These are phyloP conservation scores for Hemithea aestivaria DNA, from an alignment of 2,888 invertebrate genomes.

Conservation along the genomic window DNA sequence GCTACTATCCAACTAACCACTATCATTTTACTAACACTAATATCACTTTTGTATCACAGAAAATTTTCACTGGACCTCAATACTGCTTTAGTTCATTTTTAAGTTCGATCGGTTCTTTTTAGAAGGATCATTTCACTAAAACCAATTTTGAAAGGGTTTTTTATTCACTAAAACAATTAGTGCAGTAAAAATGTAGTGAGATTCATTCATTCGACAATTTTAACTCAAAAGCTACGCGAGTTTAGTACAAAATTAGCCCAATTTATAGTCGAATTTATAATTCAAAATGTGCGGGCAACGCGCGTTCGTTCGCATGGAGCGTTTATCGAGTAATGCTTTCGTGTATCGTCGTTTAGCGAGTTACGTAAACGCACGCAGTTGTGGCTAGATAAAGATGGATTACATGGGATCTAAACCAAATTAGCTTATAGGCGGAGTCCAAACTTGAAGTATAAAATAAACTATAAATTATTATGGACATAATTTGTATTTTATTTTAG, in stretches of 20 bases:
- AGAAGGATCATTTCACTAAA: too few species aligned
- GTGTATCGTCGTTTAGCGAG: conserved; percentile 21
- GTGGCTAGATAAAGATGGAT: conserved; percentile 42
- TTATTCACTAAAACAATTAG: too few species aligned
- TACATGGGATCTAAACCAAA: conserved; percentile 10
- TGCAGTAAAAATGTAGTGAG: too few species aligned
- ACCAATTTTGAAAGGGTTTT: too few species aligned
- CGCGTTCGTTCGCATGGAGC: conserved; percentile 29
- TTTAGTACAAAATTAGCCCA: too few species aligned
- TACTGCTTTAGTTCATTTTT: neutral
- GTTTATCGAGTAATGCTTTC: conserved; percentile 28
- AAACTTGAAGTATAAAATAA: too few species aligned
- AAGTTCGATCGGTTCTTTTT: neutral
- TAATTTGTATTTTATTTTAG: too few species aligned
- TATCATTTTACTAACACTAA: conserved; percentile 54
- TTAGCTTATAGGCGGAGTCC: neutral
- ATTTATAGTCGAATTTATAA: neutral
- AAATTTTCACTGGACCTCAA: conserved; percentile 21
- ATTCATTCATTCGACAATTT: too few species aligned
- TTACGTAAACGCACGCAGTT: conserved; percentile 45
- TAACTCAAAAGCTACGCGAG: too few species aligned
- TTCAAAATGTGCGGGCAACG: neutral
- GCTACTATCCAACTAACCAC: conserved; percentile 57
- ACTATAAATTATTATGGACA: too few species aligned
- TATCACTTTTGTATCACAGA: conserved; percentile 64